Percentiles rank a stretch among this genome's conserved stretches.
Conservation (phyloP, 1,140 invertebrate genomes). For the Neuroterus valhalla region DNA sequence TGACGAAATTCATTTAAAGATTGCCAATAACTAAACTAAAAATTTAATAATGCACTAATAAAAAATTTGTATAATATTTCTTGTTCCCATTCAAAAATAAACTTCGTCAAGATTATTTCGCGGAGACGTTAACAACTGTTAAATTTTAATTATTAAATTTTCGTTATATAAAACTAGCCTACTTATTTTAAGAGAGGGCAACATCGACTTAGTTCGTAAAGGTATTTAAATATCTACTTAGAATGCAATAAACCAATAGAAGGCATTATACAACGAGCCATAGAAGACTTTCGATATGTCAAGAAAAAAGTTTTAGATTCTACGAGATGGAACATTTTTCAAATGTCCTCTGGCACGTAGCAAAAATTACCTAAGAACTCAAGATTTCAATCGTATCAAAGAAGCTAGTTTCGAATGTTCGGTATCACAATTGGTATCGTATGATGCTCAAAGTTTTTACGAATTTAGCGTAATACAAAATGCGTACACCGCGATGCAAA, state of each 20-base stretch:
- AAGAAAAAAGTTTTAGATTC: constrained; percentile 8
- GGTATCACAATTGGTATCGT: constrained; percentile 26
- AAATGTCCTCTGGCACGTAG: neutral
- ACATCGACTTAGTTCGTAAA: constrained; percentile 19
- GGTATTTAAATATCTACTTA: neutral
- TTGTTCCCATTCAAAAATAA: constrained; percentile 9
- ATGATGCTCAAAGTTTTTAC: neutral
- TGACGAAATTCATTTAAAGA: neutral
- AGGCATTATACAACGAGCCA: neutral
- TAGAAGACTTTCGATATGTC: neutral
- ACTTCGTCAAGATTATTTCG: neutral
- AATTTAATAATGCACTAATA: neutral
- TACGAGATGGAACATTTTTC: neutral
- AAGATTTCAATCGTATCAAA: neutral
- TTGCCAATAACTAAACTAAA: neutral
- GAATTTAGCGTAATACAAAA: constrained; percentile 9
- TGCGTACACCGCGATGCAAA: constrained; percentile 2
- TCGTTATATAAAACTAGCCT: constrained; percentile 19
- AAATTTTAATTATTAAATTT: constrained; percentile 5
- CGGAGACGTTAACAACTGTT: neutral
- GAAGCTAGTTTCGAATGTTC: neutral
- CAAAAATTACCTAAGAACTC: neutral
- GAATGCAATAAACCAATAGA: neutral
- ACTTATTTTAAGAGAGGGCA: constrained; percentile 13
- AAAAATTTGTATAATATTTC: neutral